Evolutionary conservation across 2,797 vertebrate species (phyloP).

Genomic region (Pangasius macronema): DNA sequence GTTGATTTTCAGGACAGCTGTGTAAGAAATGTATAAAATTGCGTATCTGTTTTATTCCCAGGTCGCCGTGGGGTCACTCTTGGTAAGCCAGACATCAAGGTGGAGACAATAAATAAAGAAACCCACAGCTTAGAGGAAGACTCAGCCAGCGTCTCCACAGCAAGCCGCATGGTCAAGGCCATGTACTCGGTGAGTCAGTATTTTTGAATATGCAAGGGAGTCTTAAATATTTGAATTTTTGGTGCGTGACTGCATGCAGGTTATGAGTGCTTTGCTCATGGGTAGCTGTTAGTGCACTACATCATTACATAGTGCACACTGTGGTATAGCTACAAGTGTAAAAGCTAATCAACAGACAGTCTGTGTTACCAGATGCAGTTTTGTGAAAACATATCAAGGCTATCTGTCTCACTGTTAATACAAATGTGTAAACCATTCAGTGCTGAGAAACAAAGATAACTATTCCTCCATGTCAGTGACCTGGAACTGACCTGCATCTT

Average conservation of each 20-base stretch:
- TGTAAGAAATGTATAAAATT: background rate
- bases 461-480: background rate
- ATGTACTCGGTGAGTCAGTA: conserved; percentile 91
- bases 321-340: background rate
- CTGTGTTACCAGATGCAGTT: background rate
- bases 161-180: conserved; percentile 94
- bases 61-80: conserved; percentile 93
- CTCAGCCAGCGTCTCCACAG: conserved; percentile 88
- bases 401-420: background rate
- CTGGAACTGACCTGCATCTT: background rate
- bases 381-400: background rate
- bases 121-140: conserved; percentile 92
- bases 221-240: conserved; percentile 1
- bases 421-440: background rate
- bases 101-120: conserved; percentile 95
- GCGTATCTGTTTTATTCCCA: conserved; percentile 67
- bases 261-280: background rate
- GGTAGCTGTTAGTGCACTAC: background rate
- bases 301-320: background rate
- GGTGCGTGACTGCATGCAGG: background rate
- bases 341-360: background rate
- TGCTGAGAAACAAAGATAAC: background rate
- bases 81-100: conserved; percentile 95
- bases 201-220: background rate
- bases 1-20: background rate